A percentile compares a stretch with the other conserved stretches of the same genome.
phyloP scores from a whole-genome alignment of 2,113 vertebrate genomes.

The Sinosuthora webbiana region DNA sequence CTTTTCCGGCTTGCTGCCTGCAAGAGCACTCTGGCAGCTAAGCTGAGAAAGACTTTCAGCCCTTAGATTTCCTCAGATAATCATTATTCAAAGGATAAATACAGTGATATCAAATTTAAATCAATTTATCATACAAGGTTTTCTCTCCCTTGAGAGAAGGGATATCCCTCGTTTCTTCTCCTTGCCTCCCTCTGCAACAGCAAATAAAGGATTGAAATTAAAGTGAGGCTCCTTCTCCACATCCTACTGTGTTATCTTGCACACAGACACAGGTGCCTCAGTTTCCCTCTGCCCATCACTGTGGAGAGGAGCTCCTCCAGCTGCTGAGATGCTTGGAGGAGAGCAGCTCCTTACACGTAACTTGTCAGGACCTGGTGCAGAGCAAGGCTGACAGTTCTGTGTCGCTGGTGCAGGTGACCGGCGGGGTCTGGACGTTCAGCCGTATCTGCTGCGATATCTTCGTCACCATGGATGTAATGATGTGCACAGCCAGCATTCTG shows the following conservation, averaged over 20 bases:
- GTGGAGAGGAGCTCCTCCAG: not conserved
- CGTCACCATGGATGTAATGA: slow-evolving; percentile 95
- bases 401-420: slow-evolving; percentile 72
- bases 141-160: not conserved
- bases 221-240: not conserved
- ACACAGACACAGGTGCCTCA: not conserved
- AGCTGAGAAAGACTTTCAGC: not conserved
- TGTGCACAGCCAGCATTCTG: slow-evolving; percentile 97
- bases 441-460: slow-evolving; percentile 89
- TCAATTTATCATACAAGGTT: not conserved
- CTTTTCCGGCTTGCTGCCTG: not conserved
- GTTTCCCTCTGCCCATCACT: not conserved
- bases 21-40: not conserved
- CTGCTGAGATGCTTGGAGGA: not conserved
- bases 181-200: not conserved
- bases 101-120: not conserved
- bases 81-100: slow-evolving; percentile 7
- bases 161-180: not conserved
- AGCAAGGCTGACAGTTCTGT: slow-evolving; percentile 34
- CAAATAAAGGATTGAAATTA: not conserved
- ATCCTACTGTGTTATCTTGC: not conserved
- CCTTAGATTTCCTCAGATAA: slow-evolving; percentile 19
- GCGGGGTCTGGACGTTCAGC: slow-evolving; percentile 91
- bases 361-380: not conserved
- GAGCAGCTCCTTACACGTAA: not conserved